Evolutionary conservation across 2,888 invertebrate genomes (phyloP).

Genomic region (Cantharis rufa): DNA sequence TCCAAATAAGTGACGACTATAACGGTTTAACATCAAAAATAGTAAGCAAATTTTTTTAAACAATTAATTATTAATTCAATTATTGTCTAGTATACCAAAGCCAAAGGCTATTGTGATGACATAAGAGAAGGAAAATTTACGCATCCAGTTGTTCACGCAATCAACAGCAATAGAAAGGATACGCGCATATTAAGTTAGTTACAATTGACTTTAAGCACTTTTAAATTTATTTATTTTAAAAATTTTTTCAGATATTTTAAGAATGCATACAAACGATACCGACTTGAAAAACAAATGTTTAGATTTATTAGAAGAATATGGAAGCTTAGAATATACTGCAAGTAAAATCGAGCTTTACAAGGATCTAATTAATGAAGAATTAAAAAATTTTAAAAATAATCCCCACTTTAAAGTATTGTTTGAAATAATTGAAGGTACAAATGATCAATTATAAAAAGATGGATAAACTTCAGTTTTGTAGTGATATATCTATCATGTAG

Average conservation of each 20-base stretch:
- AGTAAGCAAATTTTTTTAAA: neutral
- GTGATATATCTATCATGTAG: neutral
- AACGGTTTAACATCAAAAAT: neutral
- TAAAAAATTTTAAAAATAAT: neutral
- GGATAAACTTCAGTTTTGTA: neutral
- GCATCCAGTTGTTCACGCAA: neutral
- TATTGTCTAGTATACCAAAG: neutral
- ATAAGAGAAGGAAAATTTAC: neutral
- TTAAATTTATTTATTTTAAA: neutral
- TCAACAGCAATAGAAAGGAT: neutral
- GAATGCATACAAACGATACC: neutral
- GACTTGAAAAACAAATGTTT: neutral
- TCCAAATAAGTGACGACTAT: neutral
- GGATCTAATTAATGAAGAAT: neutral
- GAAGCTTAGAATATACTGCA: neutral
- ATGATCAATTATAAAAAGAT: neutral
- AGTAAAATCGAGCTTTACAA: neutral
- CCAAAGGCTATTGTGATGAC: neutral
- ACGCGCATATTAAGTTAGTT: neutral
- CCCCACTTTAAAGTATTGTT: neutral
- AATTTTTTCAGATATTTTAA: neutral
- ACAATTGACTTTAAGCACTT: no score
- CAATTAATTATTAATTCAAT: neutral
- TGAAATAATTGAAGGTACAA: neutral
- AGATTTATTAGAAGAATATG: neutral